phyloP scores from a whole-genome alignment of 2,797 vertebrate species.

The Scyliorhinus canicula region DNA sequence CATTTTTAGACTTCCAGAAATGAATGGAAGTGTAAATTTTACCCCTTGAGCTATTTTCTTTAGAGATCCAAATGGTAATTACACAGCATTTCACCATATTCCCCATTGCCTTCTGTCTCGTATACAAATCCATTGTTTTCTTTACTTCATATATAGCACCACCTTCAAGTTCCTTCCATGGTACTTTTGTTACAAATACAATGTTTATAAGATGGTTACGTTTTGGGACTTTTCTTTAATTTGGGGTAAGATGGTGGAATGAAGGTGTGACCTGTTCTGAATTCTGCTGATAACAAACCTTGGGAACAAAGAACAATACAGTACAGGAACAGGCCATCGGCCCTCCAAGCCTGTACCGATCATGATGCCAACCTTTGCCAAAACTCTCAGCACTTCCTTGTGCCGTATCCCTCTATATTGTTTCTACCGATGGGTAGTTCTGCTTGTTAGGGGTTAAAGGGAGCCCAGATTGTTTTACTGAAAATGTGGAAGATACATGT shows the following conservation, averaged over 20 bases:
- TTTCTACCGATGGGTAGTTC: too few species aligned
- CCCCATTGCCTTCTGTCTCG: neutral
- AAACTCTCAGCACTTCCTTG: too few species aligned
- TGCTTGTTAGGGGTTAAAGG: too few species aligned
- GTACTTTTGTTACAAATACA: neutral
- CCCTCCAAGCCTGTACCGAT: too few species aligned
- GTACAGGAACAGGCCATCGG: too few species aligned
- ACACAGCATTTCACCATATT: neutral
- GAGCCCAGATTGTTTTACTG: too few species aligned
- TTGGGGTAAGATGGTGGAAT: too few species aligned
- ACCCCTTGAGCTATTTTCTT: neutral
- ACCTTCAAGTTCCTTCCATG: neutral
- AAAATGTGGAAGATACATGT: too few species aligned
- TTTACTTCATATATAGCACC: neutral
- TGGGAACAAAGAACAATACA: too few species aligned
- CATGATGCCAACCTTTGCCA: too few species aligned
- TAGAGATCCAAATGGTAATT: neutral
- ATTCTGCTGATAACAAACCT: too few species aligned
- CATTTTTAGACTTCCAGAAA: neutral
- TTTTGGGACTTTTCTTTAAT: neutral
- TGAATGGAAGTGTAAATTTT: neutral
- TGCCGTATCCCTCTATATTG: too few species aligned
- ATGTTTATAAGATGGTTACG: neutral
- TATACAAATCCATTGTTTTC: neutral
- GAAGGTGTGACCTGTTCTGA: neutral